phyloP scores from a whole-genome alignment of 2,113 vertebrate species.

The Onychorhynchus coronatus region DNA sequence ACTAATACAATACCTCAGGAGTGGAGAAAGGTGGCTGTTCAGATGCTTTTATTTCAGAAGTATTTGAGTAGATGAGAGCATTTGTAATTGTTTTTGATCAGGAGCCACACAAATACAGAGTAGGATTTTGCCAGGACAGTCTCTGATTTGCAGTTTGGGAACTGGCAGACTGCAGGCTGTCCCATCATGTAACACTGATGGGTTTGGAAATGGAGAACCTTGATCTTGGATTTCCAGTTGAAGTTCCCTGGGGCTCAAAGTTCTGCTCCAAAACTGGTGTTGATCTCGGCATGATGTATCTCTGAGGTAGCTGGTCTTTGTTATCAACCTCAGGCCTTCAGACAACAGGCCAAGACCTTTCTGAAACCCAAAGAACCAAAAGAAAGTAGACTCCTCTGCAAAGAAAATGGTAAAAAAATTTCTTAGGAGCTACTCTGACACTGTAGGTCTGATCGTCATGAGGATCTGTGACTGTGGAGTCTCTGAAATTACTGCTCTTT shows the following conservation, averaged over 20 bases:
- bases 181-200: rapidly evolving
- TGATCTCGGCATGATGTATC: background rate
- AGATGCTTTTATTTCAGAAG: background rate
- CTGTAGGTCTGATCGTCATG: background rate
- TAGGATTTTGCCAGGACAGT: background rate
- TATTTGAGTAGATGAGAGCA: background rate
- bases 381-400: background rate
- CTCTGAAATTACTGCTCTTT: background rate
- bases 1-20: background rate
- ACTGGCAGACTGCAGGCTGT: background rate
- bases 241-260: background rate
- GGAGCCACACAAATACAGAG: background rate
- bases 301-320: background rate
- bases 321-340: background rate
- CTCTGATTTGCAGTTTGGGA: background rate
- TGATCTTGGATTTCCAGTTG: background rate
- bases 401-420: background rate
- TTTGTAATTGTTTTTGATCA: background rate
- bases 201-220: background rate
- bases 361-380: background rate
- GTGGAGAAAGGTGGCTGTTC: background rate
- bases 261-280: background rate
- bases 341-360: background rate
- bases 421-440: background rate
- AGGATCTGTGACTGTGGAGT: background rate